A percentile compares a stretch with the other conserved stretches of the same genome.
These are phyloP conservation scores for Apogon hyalosoma DNA, from an alignment of 2,797 vertebrate species.

Conservation along the genomic window DNA sequence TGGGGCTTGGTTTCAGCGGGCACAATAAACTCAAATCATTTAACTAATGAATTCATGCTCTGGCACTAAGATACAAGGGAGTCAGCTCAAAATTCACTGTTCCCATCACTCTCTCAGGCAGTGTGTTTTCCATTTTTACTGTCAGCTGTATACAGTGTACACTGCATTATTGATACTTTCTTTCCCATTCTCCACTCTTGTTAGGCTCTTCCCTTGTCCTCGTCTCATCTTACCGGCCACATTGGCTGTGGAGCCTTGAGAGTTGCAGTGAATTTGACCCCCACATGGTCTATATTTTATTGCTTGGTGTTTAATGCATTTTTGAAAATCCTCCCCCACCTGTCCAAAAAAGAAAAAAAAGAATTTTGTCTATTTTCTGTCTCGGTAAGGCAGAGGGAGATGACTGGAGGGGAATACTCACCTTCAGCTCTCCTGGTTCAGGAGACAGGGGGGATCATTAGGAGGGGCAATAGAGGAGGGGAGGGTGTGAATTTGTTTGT, in stretches of 20 bases:
- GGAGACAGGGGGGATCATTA: slow-evolving; percentile 80
- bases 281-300: slow-evolving; percentile 82
- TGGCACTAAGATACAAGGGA: slow-evolving; percentile 31
- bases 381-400: slow-evolving; percentile 67
- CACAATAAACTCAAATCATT: slow-evolving; percentile 31
- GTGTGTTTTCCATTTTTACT: slow-evolving; percentile 66
- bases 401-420: slow-evolving; percentile 77
- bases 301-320: slow-evolving; percentile 80
- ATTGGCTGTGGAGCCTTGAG: slow-evolving; percentile 64
- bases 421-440: slow-evolving; percentile 77
- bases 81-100: slow-evolving; percentile 34
- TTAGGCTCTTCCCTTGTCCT: slow-evolving; percentile 70
- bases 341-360: slow-evolving; percentile 17
- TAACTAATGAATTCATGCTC: slow-evolving; percentile 28
- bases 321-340: slow-evolving; percentile 68
- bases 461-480: slow-evolving; percentile 58
- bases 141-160: slow-evolving; percentile 64
- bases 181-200: slow-evolving; percentile 62
- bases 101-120: slow-evolving; percentile 32
- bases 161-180: slow-evolving; percentile 80
- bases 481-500: slow-evolving; percentile 52
- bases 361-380: slow-evolving; percentile 67
- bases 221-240: slow-evolving; percentile 68
- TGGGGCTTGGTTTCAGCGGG: slow-evolving; percentile 3
- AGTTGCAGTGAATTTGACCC: slow-evolving; percentile 73